A percentile compares a stretch with the other conserved stretches of the same genome.
These are phyloP conservation scores for Plecotus auritus DNA, from an alignment of 2,113 vertebrate genomes.

Conservation along the genomic window DNA sequence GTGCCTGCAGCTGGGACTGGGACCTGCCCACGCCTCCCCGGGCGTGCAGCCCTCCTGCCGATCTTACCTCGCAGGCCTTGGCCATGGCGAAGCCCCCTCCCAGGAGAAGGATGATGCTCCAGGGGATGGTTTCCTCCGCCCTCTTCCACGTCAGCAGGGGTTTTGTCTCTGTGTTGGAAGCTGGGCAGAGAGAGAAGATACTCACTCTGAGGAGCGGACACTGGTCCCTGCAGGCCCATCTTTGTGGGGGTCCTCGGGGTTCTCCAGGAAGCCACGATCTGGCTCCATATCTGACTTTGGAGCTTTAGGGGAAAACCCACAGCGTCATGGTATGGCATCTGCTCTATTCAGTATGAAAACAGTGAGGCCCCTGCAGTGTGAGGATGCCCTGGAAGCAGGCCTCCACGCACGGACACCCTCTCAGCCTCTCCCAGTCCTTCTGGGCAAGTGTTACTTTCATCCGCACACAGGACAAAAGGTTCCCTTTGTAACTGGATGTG, in stretches of 20 bases:
- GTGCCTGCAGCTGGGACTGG: neutral
- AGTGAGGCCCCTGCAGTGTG: neutral
- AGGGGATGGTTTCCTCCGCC: slow-evolving; percentile 92
- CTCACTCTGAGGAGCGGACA: neutral
- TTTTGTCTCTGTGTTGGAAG: slow-evolving; percentile 86
- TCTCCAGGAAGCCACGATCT: neutral
- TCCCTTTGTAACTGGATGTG: neutral
- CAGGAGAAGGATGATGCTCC: slow-evolving; percentile 95
- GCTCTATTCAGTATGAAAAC: neutral
- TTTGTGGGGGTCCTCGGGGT: neutral
- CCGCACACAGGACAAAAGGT: neutral
- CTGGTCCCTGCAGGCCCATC: neutral
- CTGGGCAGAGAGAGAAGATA: slow-evolving; percentile 76
- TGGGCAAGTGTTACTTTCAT: neutral
- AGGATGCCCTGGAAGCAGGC: neutral
- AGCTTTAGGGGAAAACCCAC: neutral
- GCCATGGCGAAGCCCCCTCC: slow-evolving; percentile 98
- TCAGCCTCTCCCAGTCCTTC: neutral
- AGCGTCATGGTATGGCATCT: fast-evolving
- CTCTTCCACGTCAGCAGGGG: slow-evolving; percentile 94
- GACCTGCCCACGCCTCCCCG: fast-evolving
- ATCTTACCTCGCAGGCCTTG: slow-evolving; percentile 95
- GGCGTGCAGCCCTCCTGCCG: fast-evolving
- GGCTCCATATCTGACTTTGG: neutral
- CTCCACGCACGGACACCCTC: fast-evolving